A percentile compares a stretch with the other conserved stretches of the same genome.
Conservation (phyloP, 2,888 invertebrate genomes). For the Cerceris ruficornis region DNA sequence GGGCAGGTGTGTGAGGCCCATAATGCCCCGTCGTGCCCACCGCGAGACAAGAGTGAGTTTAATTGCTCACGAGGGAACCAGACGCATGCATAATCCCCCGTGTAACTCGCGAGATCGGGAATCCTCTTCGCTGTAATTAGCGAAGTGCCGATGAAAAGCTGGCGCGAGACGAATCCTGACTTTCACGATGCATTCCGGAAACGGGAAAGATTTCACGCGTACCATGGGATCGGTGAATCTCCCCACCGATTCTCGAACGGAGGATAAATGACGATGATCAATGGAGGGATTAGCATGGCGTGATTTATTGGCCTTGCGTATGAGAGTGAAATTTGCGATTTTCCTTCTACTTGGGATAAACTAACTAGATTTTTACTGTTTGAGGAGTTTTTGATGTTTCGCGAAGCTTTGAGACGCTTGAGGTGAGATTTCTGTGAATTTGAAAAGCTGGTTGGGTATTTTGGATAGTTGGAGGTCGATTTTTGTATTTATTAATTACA, state of each 20-base stretch:
- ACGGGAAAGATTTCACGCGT: slow-evolving; percentile 21
- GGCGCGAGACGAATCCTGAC: slow-evolving; percentile 10
- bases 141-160: slow-evolving; percentile 3
- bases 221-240: background rate
- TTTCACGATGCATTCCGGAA: slow-evolving; percentile 42
- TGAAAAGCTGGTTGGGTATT: too few species aligned
- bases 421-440: too few species aligned
- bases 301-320: background rate
- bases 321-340: background rate
- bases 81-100: slow-evolving; percentile 14
- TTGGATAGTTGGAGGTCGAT: too few species aligned
- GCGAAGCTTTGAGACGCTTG: too few species aligned
- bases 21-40: background rate
- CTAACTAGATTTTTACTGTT: too few species aligned
- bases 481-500: too few species aligned
- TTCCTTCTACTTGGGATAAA: too few species aligned
- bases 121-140: slow-evolving; percentile 5
- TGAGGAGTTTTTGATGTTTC: too few species aligned
- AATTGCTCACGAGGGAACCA: slow-evolving; percentile 8
- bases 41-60: background rate
- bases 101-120: background rate
- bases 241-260: background rate
- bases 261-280: background rate
- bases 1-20: background rate
- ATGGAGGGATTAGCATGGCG: background rate